Percentiles rank a stretch among this genome's conserved stretches.
Conservation (phyloP, 2,888 invertebrate species). For the Cheilosia soror region DNA sequence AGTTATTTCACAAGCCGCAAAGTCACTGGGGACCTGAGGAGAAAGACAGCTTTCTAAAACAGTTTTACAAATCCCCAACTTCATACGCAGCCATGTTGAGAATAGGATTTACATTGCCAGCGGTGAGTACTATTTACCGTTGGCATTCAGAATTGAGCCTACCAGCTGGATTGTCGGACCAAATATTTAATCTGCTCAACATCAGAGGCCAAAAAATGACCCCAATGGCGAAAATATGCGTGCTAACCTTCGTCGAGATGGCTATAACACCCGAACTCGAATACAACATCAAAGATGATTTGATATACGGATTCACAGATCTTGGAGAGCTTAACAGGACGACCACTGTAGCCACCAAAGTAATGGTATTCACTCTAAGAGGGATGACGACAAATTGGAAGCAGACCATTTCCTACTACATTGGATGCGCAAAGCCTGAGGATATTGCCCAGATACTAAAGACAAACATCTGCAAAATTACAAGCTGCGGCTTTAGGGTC, state of each 20-base stretch:
- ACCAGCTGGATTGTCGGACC: not conserved
- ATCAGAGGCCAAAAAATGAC: not conserved
- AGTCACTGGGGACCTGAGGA: not conserved
- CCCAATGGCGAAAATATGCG: not conserved
- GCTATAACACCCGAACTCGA: not conserved
- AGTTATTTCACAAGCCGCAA: not conserved
- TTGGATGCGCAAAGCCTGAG: not conserved
- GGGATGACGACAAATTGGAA: not conserved
- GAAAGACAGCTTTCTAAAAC: not conserved
- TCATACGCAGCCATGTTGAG: not conserved
- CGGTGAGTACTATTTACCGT: not conserved
- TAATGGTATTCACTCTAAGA: not conserved
- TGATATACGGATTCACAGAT: not conserved
- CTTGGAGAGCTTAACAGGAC: not conserved
- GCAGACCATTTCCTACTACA: not conserved
- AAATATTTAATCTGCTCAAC: not conserved
- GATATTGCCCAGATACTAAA: not conserved
- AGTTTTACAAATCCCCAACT: not conserved
- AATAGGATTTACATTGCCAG: not conserved
- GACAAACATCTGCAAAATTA: too few relatives aligned
- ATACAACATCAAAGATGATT: not conserved
- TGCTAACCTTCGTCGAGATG: not conserved
- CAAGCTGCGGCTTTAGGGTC: not conserved
- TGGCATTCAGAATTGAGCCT: not conserved
- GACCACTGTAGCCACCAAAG: not conserved